phyloP scores from a whole-genome alignment of 2,113 vertebrate species.

The Paedocypris sp. region DNA sequence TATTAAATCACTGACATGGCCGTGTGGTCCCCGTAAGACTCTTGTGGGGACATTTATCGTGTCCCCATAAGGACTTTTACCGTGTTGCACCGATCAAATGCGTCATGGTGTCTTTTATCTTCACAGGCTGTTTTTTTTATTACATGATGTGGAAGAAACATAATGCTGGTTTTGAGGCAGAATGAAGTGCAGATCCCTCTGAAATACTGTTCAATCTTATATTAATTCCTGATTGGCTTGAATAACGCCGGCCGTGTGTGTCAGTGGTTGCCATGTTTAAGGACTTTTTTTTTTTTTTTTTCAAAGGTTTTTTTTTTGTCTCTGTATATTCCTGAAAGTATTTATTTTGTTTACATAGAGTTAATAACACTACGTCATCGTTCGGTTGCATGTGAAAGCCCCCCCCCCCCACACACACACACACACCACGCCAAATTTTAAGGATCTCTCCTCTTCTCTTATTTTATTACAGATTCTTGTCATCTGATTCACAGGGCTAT shows the following conservation, averaged over 20 bases:
- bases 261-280: neutral
- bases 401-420: too few species aligned
- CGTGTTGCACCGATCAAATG: too few species aligned
- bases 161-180: neutral
- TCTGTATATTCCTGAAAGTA: slow-evolving; percentile 37
- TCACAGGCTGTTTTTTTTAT: neutral
- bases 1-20: too few species aligned
- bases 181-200: neutral
- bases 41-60: too few species aligned
- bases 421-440: slow-evolving; percentile 50
- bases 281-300: slow-evolving; percentile 4
- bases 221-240: slow-evolving; percentile 3
- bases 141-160: neutral
- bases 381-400: slow-evolving; percentile 32
- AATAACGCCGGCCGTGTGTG: slow-evolving; percentile 5
- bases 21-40: too few species aligned
- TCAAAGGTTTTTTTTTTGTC: slow-evolving; percentile 36
- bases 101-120: too few species aligned
- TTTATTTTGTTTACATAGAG: slow-evolving; percentile 58
- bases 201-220: neutral
- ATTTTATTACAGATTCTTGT: slow-evolving; percentile 52
- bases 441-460: slow-evolving; percentile 36
- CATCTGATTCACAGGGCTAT: slow-evolving; percentile 46
- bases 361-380: slow-evolving; percentile 58
- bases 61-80: too few species aligned